These are phyloP conservation scores for Luidia sarsii DNA, from an alignment of 53 echinoderm and acorn worm species.

Conservation along the genomic window DNA sequence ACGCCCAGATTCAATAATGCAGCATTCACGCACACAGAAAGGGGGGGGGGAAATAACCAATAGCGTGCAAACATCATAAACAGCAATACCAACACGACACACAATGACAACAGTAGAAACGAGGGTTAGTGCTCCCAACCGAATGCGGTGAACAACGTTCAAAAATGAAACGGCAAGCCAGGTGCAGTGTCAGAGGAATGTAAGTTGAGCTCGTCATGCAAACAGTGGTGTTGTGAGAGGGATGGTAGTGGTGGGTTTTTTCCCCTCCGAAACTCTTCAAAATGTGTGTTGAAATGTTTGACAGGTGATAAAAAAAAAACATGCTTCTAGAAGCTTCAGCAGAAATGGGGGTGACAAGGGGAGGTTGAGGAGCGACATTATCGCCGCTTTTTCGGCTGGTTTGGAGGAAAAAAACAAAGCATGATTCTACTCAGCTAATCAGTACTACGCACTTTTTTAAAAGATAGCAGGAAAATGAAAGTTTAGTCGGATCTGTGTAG, in stretches of 20 bases:
- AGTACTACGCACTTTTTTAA: background rate
- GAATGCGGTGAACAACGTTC: slow-evolving; percentile 24
- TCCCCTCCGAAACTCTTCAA: too few species aligned
- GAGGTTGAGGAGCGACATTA: slow-evolving; percentile 4
- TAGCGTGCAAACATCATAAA: too few species aligned
- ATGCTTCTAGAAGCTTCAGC: slow-evolving; percentile 42
- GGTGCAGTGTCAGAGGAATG: slow-evolving; percentile 25
- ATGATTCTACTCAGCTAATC: slow-evolving; percentile 25
- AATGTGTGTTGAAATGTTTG: slow-evolving; percentile 36
- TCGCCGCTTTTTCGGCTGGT: slow-evolving; percentile 24
- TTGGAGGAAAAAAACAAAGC: slow-evolving; percentile 47
- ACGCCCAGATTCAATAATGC: background rate
- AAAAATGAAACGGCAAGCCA: slow-evolving; percentile 4
- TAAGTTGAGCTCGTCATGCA: slow-evolving; percentile 20
- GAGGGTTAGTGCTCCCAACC: background rate
- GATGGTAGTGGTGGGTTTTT: too few species aligned
- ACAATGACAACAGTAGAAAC: slow-evolving; percentile 8
- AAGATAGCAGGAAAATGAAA: slow-evolving; percentile 49
- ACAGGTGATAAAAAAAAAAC: slow-evolving; percentile 4
- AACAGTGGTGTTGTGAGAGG: slow-evolving; percentile 34
- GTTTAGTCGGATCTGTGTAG: slow-evolving; percentile 40
- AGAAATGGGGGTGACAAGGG: slow-evolving; percentile 16
- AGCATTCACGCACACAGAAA: slow-evolving; percentile 22
- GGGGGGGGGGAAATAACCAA: too few species aligned
- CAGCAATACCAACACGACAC: slow-evolving; percentile 19